These are phyloP conservation scores for Odocoileus virginianus DNA, from an alignment of 2,113 vertebrate genomes.

Conservation along the genomic window DNA sequence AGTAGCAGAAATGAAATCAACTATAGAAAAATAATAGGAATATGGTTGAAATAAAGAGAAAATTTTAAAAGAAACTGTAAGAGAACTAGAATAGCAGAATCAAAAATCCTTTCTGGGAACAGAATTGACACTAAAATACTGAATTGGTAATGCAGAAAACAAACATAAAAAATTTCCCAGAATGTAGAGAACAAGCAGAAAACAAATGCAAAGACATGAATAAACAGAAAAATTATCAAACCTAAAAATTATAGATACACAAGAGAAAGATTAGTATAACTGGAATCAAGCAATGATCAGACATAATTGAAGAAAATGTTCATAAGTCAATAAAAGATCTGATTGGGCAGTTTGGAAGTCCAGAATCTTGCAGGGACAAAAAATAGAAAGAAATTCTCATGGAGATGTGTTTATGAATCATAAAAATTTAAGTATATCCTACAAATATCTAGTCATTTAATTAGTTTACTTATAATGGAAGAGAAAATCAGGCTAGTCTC, in stretches of 20 bases:
- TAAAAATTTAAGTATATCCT: not conserved
- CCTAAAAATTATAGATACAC: not conserved
- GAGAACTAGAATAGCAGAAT: conserved; percentile 15
- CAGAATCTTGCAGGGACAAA: not conserved
- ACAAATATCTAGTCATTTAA: conserved; percentile 4
- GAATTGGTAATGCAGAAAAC: not conserved
- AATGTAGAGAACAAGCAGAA: conserved; percentile 2
- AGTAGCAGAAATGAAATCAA: not conserved
- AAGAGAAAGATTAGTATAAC: not conserved
- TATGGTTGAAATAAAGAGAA: not conserved
- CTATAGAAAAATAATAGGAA: not conserved
- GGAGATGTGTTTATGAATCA: not conserved
- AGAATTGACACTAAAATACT: not conserved
- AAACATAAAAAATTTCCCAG: not conserved
- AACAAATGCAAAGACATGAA: not conserved
- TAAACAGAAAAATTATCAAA: conserved; percentile 7
- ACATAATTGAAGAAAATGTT: not conserved
- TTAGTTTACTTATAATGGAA: not conserved
- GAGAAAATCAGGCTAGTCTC: not conserved
- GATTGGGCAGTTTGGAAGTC: not conserved
- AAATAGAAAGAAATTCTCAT: not conserved
- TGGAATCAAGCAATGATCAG: not conserved
- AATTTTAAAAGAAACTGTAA: not conserved
- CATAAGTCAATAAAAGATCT: not conserved
- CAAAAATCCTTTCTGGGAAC: not conserved